Evolutionary conservation across 2,113 vertebrate genomes (phyloP).

Genomic region (Callospermophilus lateralis): DNA sequence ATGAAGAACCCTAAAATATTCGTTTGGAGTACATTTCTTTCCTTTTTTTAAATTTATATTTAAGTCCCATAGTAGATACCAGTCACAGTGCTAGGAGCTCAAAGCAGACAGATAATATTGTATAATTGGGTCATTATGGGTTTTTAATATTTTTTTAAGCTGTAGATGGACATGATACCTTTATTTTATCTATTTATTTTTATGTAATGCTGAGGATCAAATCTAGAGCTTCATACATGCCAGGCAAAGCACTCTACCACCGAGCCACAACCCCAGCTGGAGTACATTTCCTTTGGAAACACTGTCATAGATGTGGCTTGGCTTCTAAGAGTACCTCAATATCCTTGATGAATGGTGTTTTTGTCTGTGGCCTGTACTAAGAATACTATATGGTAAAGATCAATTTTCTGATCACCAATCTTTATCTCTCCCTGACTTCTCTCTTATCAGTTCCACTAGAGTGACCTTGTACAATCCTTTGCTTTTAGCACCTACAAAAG

Average conservation of each 20-base stretch:
- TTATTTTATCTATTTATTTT: no score
- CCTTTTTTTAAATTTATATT: neutral
- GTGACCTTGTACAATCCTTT: neutral
- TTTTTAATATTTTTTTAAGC: neutral
- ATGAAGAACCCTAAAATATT: neutral
- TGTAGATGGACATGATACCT: no score
- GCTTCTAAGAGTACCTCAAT: neutral
- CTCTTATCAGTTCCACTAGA: neutral
- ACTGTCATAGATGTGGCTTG: neutral
- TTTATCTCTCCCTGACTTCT: neutral
- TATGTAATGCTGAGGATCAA: no score
- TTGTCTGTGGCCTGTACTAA: neutral
- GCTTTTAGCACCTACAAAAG: neutral
- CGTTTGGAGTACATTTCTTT: neutral
- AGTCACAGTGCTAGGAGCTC: neutral
- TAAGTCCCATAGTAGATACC: neutral
- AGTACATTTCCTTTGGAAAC: neutral
- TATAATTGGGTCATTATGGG: neutral
- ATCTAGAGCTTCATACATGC: no score
- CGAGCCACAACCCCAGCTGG: no score
- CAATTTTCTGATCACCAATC: neutral
- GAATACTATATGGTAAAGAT: neutral
- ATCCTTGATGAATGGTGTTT: neutral
- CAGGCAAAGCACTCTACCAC: no score
- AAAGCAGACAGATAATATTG: slow-evolving; percentile 24